These are phyloP conservation scores for Drosophila athabasca DNA, from an alignment of 1,140 invertebrate species.

Conservation along the genomic window DNA sequence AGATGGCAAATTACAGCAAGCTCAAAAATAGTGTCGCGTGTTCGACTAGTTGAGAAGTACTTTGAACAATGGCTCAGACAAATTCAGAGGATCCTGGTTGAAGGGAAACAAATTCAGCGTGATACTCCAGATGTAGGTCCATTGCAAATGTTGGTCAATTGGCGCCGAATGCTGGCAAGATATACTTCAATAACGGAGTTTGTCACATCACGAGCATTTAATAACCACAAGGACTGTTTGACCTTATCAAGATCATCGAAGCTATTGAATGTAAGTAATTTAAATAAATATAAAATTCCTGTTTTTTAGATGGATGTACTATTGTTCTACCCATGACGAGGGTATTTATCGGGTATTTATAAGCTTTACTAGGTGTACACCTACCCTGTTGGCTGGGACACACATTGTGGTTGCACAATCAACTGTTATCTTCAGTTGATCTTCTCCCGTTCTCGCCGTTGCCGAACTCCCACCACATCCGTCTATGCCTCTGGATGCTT, in stretches of 20 bases:
- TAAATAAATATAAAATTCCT: neutral
- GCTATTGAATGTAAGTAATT: constrained; percentile 86
- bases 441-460: too few relatives aligned
- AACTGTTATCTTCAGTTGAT: too few relatives aligned
- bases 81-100: constrained; percentile 82
- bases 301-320: too few relatives aligned
- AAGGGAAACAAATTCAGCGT: constrained; percentile 89
- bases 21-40: constrained; percentile 58
- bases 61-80: constrained; percentile 67
- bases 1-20: constrained; percentile 70
- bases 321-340: too few relatives aligned
- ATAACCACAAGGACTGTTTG: constrained; percentile 88
- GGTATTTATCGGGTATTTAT: too few relatives aligned
- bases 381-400: too few relatives aligned
- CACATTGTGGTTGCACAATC: too few relatives aligned
- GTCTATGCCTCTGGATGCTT: too few relatives aligned
- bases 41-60: constrained; percentile 58
- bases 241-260: constrained; percentile 88
- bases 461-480: too few relatives aligned
- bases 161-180: constrained; percentile 90
- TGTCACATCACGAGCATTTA: constrained; percentile 87
- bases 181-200: constrained; percentile 93
- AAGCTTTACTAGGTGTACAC: too few relatives aligned
- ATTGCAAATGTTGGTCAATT: constrained; percentile 91
- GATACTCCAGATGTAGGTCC: constrained; percentile 92